These are phyloP conservation scores for Dryoscopus gambensis DNA, from an alignment of 2,113 vertebrate genomes.

Conservation along the genomic window DNA sequence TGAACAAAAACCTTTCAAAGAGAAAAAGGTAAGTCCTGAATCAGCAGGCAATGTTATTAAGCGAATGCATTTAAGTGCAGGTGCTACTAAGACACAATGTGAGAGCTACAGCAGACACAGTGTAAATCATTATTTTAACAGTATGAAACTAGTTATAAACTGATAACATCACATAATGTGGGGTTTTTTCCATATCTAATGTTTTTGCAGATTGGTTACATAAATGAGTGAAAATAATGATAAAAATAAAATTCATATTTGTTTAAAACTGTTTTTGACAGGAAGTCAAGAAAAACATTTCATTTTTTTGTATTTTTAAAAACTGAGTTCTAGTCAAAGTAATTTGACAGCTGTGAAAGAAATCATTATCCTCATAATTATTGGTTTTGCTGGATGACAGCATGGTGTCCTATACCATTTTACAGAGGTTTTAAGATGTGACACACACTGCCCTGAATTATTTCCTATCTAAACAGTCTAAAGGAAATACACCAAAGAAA, in stretches of 20 bases:
- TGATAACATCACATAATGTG: background rate
- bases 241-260: background rate
- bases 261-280: background rate
- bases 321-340: background rate
- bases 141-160: background rate
- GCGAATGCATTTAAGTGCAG: background rate
- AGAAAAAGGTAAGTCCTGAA: background rate
- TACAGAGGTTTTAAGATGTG: background rate
- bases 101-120: background rate
- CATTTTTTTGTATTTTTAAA: background rate
- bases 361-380: constrained; percentile 2
- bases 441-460: background rate
- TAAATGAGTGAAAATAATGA: background rate
- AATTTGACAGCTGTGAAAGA: background rate
- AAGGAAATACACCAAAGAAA: background rate
- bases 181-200: background rate
- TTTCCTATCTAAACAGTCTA: background rate
- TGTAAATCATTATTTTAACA: background rate
- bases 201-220: background rate
- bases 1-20: background rate
- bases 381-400: background rate
- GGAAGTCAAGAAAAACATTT: background rate
- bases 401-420: background rate
- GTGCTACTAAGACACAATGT: background rate
- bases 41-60: background rate